Percentiles rank a stretch among this genome's conserved stretches.
Conservation (phyloP, 2,888 invertebrate genomes). For the Plebejus anna region DNA sequence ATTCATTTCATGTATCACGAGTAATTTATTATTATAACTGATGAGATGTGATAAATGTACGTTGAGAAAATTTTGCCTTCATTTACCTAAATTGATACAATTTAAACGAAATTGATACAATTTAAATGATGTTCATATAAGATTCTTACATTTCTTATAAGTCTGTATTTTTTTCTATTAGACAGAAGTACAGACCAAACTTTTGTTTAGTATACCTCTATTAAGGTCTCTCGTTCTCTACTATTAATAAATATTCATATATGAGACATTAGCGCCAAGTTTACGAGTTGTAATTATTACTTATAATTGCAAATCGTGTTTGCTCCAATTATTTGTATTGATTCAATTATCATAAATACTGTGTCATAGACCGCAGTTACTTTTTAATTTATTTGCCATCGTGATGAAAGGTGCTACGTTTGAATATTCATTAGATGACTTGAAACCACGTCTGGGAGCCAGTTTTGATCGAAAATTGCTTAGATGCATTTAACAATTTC, state of each 20-base stretch:
- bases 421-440: constrained; percentile 10
- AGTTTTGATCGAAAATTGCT: background rate
- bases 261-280: background rate
- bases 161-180: background rate
- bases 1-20: background rate
- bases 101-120: background rate
- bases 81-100: background rate
- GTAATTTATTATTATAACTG: background rate
- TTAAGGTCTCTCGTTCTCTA: background rate
- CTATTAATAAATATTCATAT: constrained; percentile 15
- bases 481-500: background rate
- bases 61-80: background rate
- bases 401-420: background rate
- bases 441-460: background rate
- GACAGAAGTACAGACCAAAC: background rate
- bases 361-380: constrained; percentile 15
- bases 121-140: background rate
- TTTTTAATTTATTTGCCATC: constrained; percentile 11
- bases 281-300: constrained; percentile 22
- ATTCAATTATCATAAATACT: constrained; percentile 23
- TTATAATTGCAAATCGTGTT: constrained; percentile 28
- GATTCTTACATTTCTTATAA: background rate
- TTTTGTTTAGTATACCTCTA: background rate
- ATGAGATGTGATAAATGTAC: background rate
- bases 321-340: constrained; percentile 24